Conservation (phyloP, 2,797 vertebrate species). For the Poeciliopsis paucimaculata region DNA sequence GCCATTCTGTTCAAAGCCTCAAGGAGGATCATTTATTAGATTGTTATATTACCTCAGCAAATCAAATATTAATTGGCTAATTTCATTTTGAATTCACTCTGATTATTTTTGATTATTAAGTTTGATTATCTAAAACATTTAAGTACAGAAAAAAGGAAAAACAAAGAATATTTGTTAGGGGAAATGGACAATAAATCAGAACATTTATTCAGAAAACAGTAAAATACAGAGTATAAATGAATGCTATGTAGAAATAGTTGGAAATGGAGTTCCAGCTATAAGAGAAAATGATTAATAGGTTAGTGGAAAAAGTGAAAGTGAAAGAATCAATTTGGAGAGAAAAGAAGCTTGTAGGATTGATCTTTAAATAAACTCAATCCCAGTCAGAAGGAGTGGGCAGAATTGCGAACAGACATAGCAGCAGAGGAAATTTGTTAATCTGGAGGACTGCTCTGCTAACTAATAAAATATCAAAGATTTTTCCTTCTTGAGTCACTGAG, state of each 20-base stretch:
- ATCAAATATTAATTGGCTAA: neutral
- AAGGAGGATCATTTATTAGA: neutral
- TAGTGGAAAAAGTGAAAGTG: constrained; percentile 20
- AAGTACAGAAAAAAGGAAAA: neutral
- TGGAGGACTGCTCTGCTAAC: constrained; percentile 17
- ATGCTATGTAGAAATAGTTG: constrained; percentile 41
- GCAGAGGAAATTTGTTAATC: constrained; percentile 20
- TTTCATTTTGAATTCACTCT: neutral
- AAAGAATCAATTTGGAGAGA: constrained; percentile 28
- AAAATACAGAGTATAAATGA: constrained; percentile 34
- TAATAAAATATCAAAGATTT: constrained; percentile 38
- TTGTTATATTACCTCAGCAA: neutral
- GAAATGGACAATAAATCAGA: neutral
- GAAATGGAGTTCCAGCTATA: constrained; percentile 34
- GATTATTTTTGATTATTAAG: neutral
- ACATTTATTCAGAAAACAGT: constrained; percentile 60
- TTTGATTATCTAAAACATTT: neutral
- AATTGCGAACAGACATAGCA: neutral
- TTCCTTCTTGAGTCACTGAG: constrained; percentile 11
- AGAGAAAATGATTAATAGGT: constrained; percentile 42
- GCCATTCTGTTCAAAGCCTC: neutral
- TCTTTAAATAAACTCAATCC: constrained; percentile 21
- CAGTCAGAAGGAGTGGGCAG: neutral
- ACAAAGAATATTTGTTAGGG: neutral
- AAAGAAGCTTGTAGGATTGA: constrained; percentile 20